Evolutionary conservation across 2,797 vertebrate species (phyloP), one percentile per base, ranked within the genome.

Genomic region (Poeciliopsis paucimaculata): DNA sequence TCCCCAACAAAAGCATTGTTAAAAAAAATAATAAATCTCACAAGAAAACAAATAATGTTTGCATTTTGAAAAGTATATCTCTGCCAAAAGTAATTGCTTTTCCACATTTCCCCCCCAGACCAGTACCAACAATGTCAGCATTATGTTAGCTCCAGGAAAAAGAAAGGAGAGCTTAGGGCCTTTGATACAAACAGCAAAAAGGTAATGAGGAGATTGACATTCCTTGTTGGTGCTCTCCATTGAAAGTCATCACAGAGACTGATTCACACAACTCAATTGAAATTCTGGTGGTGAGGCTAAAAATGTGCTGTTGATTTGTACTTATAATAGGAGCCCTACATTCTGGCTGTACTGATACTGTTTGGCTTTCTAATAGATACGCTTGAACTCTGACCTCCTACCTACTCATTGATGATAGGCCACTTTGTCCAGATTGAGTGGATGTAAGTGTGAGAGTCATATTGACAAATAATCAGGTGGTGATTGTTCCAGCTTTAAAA

Each of bases 191-290:
- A 92, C 75, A 84, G 89, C 86, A 89, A 94, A 76, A 93, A 95
- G 89, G 90, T 90, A 77, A 89, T 80, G 82, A 94, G 87, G 84
- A 94, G 92, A 94, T 92, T 93, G 91, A 93, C 90, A 89, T 86
- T 90, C 84, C 87, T 90, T 87, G 78, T 92, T 92, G 88, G 85
- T 87, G 49, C 79, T 72, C 77, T 75, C 92, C 84, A 92, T 92
- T 90, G 89, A 93, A 90, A 92, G 91, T 84, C 77, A 86, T 86
- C 90, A 93, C 91, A 93, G 90, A 87, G 88, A 84, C 84, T 46
- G 74, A 92, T 95, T 96, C 94, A 95, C 90, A 91, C 78, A 82
- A 89, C 90, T 93, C 92, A 90, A 94, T 96, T 95, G 92, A 93
- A 91, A 95, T 96, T 95, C 95, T 88, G 84, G 85, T 90, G 90